These are phyloP conservation scores for Augochlorella aurata DNA, from an alignment of 2,888 invertebrate genomes.

Conservation along the genomic window DNA sequence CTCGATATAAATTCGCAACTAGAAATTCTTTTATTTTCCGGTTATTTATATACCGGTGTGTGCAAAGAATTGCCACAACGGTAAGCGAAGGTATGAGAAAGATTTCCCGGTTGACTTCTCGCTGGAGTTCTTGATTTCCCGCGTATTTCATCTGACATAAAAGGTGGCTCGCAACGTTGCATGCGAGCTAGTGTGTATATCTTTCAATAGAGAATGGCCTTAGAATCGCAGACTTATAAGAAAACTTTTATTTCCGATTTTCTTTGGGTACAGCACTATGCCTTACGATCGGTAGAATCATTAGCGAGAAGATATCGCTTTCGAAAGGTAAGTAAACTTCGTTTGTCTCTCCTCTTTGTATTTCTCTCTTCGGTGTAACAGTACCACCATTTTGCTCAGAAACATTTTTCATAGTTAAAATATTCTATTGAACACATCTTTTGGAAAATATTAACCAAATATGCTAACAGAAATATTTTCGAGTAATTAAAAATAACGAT, in stretches of 20 bases:
- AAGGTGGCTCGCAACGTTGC: constrained; percentile 40
- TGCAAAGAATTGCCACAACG: neutral
- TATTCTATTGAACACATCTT: too few relatives aligned
- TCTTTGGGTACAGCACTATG: constrained; percentile 40
- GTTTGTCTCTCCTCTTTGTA: neutral
- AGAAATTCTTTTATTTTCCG: neutral
- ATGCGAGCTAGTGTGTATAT: constrained; percentile 17
- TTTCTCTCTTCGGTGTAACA: neutral
- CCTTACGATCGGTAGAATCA: constrained; percentile 29
- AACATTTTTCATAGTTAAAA: too few relatives aligned
- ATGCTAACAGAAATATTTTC: too few relatives aligned
- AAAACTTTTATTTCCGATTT: constrained; percentile 65
- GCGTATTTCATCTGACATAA: constrained; percentile 58
- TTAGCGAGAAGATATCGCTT: neutral
- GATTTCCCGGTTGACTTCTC: constrained; percentile 20
- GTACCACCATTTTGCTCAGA: too few relatives aligned
- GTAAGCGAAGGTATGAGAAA: constrained; percentile 13
- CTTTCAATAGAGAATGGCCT: constrained; percentile 63
- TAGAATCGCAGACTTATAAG: constrained; percentile 71
- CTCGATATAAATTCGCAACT: neutral
- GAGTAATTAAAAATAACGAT: too few relatives aligned
- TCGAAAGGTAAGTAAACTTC: neutral
- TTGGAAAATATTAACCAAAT: too few relatives aligned
- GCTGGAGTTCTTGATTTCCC: constrained; percentile 40
- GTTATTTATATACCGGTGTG: neutral